These are phyloP conservation scores for Lerema accius DNA, from an alignment of 1,140 invertebrate species.

Conservation along the genomic window DNA sequence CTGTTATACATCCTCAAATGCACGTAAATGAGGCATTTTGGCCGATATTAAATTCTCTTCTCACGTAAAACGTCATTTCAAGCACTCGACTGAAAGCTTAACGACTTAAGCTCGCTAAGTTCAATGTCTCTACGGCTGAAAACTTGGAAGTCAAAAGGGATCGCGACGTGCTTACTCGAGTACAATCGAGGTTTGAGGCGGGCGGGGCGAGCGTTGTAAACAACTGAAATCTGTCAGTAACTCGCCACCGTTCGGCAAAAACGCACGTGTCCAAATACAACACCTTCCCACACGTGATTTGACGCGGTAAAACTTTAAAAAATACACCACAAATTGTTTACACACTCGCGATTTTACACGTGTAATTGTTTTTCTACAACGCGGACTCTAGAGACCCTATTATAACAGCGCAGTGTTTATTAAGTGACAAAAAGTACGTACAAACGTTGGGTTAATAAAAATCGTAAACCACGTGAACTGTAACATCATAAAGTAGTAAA, in stretches of 20 bases:
- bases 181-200: constrained; percentile 14
- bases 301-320: constrained; percentile 35
- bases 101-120: background rate
- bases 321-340: constrained; percentile 13
- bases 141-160: background rate
- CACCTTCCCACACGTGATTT: constrained; percentile 1
- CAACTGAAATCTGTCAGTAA: constrained; percentile 44
- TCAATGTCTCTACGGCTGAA: constrained; percentile 34
- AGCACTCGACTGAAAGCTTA: background rate
- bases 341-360: background rate
- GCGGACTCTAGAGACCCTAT: background rate
- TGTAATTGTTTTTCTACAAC: background rate
- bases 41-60: background rate
- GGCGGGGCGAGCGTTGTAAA: constrained; percentile 48
- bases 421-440: background rate
- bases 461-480: background rate
- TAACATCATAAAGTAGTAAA: background rate
- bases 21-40: background rate
- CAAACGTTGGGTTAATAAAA: constrained; percentile 1
- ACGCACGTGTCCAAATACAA: constrained; percentile 32
- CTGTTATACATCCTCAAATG: too few species aligned
- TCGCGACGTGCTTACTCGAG: background rate
- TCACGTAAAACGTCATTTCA: background rate
- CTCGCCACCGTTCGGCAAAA: constrained; percentile 10
- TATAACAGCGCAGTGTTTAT: constrained; percentile 2